Evolutionary conservation across 2,797 vertebrate genomes (phyloP), one percentile per base, ranked within the genome.

Genomic region (Sitta carolinensis): DNA sequence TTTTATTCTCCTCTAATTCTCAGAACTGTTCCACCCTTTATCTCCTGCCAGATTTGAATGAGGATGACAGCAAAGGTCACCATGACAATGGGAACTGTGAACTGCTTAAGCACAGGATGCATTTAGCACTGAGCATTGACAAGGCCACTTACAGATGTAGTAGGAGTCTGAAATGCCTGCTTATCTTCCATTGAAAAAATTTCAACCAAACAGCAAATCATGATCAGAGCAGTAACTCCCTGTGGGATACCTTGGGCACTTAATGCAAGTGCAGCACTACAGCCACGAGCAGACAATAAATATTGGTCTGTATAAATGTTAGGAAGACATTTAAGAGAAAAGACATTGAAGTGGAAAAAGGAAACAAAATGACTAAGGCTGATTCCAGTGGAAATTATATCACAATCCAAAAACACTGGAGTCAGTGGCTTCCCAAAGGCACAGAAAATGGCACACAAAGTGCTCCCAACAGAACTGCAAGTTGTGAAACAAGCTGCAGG

Each of bases 41-140:
- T 80, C 45, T 79, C 59, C 47, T 34, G 88, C 90, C 75, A 87
- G 63, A 59, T 75, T 17, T 85, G 70, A 95, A 61, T 78, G 88
- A 93, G 91, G 70, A 89, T 38, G 32, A 61, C 74, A 94, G 62
- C 87, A 94, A 91, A 96, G 77, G 55, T 95, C 95, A 94, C 74
- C 64, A 61, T 92, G 73, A 58, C 92, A 92, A 92, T 84, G 83
- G 57, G 38, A 73, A 47, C 42, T 58, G 45, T 43, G 77, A 58
- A 42, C 32, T 83, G 78, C 93, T 96, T 91, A 78, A 91, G 85
- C 52, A 70, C 58, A 85, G 38, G 45, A 38, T 81, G 69, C 29
- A 70, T 68, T 81, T 13, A 84, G 69, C 47, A 74, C 47, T 54
- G 69, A 82, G 52, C 30, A 74, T 16, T 62, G 61, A 36, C 55